Base-by-base conservation (phyloP, 2,888 invertebrate genomes). In the Meloe dianella region DNA sequence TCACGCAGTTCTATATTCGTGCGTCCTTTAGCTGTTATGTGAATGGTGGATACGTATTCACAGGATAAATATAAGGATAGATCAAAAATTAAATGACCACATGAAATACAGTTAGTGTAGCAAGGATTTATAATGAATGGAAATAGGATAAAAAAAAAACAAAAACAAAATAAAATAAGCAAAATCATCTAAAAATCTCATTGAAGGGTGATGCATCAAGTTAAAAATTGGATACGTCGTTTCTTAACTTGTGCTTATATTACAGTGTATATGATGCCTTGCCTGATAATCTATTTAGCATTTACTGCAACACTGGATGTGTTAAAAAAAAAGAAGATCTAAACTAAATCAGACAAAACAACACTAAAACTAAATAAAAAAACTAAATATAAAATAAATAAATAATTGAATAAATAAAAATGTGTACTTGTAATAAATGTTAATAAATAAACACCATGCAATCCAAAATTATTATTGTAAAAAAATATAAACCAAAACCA, bases 1-100 rank as follows among this genome's bases (percentile, higher is more conserved):
- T 98, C 98, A 84, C 98, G 92, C 84, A 99, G 92, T 89, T 98
- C 98, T 88, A 98, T 95, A 91, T 99, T 99, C 86, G 98, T 98
- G 88, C 98, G 94, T 89, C 98, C 98, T 90, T 98, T 97, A 89
- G 98, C 98, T 98, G 87, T 77, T 70, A 66, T 24, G 62, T 66
- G 24, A 24, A 60, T 51, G 3, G 10, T 17, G 41, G 51, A 20
- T 30, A 41, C 17, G 17, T 30, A 27, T 41, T 51, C 30, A 64
- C 10, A 30, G 64, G 63, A 64, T 8, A 8, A 54, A 62, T 5
- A 51, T 30, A 6, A 30, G 17, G 22, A 29, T 2, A 9, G 35
- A 57, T 62, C 35, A 58, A 62, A 61, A 60, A 41, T 57, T 51
- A 56, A 35, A 35, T 60, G 63, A 51, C 27, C 27, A 27, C 4